phyloP scores from a whole-genome alignment of 1,140 invertebrate species.

The Oryctes rhinoceros region DNA sequence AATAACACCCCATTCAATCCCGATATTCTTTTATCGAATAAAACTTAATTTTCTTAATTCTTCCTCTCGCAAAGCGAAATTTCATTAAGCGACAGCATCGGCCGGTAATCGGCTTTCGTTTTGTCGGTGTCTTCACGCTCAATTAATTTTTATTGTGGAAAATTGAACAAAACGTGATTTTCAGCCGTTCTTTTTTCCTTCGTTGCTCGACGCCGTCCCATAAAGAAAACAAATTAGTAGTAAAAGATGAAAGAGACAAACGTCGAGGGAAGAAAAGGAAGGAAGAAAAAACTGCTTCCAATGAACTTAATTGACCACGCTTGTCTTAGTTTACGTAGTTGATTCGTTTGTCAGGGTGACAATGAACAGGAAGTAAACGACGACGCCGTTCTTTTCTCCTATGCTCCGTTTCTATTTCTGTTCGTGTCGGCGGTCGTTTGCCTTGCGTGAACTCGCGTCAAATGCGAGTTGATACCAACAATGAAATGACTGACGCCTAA shows the following conservation, averaged over 20 bases:
- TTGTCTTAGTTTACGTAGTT: slow-evolving; percentile 8
- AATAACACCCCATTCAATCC: no score
- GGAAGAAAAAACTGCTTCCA: background rate
- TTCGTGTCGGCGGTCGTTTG: background rate
- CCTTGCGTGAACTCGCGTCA: background rate
- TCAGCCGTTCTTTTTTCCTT: background rate
- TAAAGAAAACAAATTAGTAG: slow-evolving; percentile 16
- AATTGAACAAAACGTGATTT: slow-evolving; percentile 9
- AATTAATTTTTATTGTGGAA: slow-evolving; percentile 23
- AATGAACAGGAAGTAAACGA: background rate
- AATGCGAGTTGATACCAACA: no score
- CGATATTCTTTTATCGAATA: background rate
- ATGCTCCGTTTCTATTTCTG: background rate
- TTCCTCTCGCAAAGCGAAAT: background rate
- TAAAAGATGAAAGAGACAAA: slow-evolving; percentile 13
- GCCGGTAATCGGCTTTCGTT: background rate
- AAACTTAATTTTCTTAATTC: slow-evolving; percentile 10
- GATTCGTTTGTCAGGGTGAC: slow-evolving; percentile 7
- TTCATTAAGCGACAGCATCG: background rate
- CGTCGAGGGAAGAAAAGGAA: background rate
- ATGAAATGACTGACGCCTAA: no score
- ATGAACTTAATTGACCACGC: slow-evolving; percentile 13
- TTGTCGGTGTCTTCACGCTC: background rate
- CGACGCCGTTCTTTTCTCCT: background rate
- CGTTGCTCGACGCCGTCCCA: background rate